Percentiles rank a stretch among this genome's conserved stretches.
phyloP scores from a whole-genome alignment of 2,888 invertebrate species.

The Spicauda simplicius region DNA sequence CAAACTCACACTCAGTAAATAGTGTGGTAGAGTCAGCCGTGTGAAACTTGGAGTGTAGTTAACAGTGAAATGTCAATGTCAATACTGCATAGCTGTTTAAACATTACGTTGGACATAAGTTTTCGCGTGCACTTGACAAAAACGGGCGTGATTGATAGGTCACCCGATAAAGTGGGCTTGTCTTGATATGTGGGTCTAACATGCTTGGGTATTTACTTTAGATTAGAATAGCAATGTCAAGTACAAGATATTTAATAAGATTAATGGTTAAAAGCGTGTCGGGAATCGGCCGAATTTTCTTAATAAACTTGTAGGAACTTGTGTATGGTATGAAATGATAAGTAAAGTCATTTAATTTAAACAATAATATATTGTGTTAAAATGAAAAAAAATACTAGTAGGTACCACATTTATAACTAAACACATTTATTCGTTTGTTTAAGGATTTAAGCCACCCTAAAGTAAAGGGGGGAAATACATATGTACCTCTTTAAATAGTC shows the following conservation, averaged over 20 bases:
- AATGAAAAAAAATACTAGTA: no score
- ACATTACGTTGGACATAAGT: slow-evolving; percentile 46
- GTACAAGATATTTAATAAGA: slow-evolving; percentile 25
- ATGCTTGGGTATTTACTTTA: slow-evolving; percentile 36
- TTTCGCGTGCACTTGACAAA: slow-evolving; percentile 49
- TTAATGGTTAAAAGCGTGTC: not conserved
- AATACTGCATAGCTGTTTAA: slow-evolving; percentile 40
- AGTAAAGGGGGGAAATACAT: no score
- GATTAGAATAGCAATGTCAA: slow-evolving; percentile 47
- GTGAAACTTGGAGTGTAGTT: not conserved
- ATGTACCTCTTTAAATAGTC: no score
- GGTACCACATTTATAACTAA: no score
- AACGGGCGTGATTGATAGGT: slow-evolving; percentile 47
- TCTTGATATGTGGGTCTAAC: slow-evolving; percentile 33
- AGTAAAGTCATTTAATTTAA: not conserved
- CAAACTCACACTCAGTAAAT: slow-evolving; percentile 7
- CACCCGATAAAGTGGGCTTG: slow-evolving; percentile 46
- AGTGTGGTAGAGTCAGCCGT: not conserved
- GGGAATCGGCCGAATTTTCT: not conserved
- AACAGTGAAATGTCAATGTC: slow-evolving; percentile 46
- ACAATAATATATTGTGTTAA: no score
- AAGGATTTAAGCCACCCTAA: no score
- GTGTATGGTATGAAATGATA: not conserved
- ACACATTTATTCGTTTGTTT: no score
- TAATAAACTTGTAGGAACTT: not conserved